These are phyloP conservation scores for Plutomurus gul DNA, from an alignment of 1,140 invertebrate species.

Conservation along the genomic window DNA sequence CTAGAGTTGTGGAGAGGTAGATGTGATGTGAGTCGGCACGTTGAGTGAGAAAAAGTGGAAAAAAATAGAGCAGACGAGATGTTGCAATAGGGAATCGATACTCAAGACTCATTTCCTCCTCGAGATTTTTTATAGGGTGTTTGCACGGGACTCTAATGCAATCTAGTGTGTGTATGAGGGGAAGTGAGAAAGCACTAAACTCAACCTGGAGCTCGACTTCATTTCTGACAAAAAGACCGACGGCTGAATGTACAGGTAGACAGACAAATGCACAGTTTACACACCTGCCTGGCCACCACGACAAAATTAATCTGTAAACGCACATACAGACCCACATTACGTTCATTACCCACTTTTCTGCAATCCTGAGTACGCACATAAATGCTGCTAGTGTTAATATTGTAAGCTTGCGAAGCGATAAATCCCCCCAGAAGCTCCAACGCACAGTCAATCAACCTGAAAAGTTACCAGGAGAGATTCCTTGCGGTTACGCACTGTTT, in stretches of 20 bases:
- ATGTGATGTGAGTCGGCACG: too few relatives aligned
- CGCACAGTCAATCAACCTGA: neutral
- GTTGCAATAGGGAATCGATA: neutral
- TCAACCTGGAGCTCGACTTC: neutral
- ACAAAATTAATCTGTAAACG: neutral
- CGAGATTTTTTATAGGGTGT: neutral
- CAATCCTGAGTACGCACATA: too few relatives aligned
- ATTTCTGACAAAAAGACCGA: neutral
- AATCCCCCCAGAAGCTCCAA: neutral
- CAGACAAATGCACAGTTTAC: neutral
- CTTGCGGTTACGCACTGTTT: too few relatives aligned
- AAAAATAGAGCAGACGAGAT: neutral
- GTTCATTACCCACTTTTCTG: too few relatives aligned
- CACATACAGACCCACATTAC: too few relatives aligned
- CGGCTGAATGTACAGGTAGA: neutral
- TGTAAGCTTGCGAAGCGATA: too few relatives aligned
- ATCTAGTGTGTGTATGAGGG: neutral
- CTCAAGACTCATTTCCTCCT: conserved; percentile 5
- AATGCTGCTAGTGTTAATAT: too few relatives aligned
- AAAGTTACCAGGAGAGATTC: neutral
- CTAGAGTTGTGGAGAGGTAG: too few relatives aligned
- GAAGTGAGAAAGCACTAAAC: conserved; percentile 1
- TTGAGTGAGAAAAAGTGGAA: too few relatives aligned
- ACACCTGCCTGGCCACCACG: neutral
- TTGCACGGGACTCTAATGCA: neutral